Percentiles rank a stretch among this genome's conserved stretches.
phyloP scores from a whole-genome alignment of 1,140 invertebrate genomes.

The Drosophila equinoxialis region DNA sequence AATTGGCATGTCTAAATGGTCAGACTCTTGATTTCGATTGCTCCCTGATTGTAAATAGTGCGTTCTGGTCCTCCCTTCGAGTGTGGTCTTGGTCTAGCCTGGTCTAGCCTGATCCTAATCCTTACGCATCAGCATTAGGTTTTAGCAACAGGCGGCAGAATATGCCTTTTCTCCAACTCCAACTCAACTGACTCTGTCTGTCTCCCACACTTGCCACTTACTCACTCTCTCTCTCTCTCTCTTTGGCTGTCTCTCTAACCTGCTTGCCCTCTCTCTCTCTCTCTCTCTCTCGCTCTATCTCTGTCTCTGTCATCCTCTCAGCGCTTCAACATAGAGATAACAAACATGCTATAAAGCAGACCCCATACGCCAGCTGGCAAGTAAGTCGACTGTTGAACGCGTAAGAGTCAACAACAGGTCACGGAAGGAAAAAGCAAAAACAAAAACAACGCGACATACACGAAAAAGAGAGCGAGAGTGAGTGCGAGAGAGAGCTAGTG shows the following conservation, averaged over 20 bases:
- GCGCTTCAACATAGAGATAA: constrained; percentile 31
- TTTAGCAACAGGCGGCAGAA: constrained; percentile 5
- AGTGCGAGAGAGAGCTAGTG: neutral
- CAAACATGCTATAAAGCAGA: constrained; percentile 63
- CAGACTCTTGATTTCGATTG: constrained; percentile 4
- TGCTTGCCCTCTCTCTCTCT: neutral
- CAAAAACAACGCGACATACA: neutral
- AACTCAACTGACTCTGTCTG: neutral
- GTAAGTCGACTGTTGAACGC: constrained; percentile 67
- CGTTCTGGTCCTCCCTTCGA: neutral
- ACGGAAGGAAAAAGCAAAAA: neutral
- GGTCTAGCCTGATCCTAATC: no score
- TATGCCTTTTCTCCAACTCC: neutral
- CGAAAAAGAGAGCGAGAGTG: neutral
- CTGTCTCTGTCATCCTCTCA: constrained; percentile 1
- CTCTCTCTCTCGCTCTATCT: constrained; percentile 19
- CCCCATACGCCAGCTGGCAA: constrained; percentile 37
- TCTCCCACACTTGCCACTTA: constrained; percentile 25
- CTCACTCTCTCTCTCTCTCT: neutral
- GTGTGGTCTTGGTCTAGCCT: neutral
- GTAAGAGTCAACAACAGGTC: constrained; percentile 61
- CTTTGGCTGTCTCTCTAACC: neutral
- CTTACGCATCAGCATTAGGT: neutral
- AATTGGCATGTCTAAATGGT: constrained; percentile 35
- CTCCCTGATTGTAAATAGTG: constrained; percentile 20